A percentile compares a stretch with the other conserved stretches of the same genome.
Evolutionary conservation across 2,113 vertebrate species (phyloP).

Genomic region (Nestor notabilis): DNA sequence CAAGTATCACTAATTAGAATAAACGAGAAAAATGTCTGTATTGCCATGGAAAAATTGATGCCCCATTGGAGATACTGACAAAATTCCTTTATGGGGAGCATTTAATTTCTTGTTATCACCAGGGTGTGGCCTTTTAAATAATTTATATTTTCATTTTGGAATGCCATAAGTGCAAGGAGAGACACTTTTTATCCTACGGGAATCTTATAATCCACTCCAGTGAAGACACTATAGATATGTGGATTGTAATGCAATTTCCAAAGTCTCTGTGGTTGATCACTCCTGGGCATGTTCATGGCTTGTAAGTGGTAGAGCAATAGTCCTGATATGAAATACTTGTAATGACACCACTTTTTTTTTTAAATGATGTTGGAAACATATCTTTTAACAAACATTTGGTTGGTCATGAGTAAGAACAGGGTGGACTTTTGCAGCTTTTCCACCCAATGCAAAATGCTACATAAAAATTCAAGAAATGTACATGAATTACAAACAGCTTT

Average conservation of each 20-base stretch:
- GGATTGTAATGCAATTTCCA: not conserved
- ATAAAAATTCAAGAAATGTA: not conserved
- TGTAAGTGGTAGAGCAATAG: not conserved
- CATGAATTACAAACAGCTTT: not conserved
- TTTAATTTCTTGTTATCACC: not conserved
- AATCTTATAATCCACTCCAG: not conserved
- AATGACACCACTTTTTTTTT: not conserved
- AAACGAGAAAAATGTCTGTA: not conserved
- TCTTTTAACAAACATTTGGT: not conserved
- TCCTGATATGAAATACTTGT: not conserved
- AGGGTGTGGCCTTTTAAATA: not conserved
- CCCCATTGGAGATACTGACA: not conserved
- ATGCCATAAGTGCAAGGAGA: not conserved
- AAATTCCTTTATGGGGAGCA: not conserved
- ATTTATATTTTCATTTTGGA: not conserved
- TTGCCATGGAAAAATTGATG: not conserved
- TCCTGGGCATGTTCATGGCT: rapidly evolving
- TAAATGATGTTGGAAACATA: not conserved
- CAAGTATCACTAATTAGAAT: not conserved
- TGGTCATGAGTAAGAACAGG: not conserved
- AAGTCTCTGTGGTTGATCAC: not conserved
- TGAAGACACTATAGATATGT: not conserved
- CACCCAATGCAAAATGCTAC: not conserved
- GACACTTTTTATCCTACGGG: not conserved
- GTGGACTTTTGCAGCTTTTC: not conserved